These are phyloP conservation scores for Hylomyscus alleni DNA, from an alignment of 2,797 vertebrate genomes.

Conservation along the genomic window DNA sequence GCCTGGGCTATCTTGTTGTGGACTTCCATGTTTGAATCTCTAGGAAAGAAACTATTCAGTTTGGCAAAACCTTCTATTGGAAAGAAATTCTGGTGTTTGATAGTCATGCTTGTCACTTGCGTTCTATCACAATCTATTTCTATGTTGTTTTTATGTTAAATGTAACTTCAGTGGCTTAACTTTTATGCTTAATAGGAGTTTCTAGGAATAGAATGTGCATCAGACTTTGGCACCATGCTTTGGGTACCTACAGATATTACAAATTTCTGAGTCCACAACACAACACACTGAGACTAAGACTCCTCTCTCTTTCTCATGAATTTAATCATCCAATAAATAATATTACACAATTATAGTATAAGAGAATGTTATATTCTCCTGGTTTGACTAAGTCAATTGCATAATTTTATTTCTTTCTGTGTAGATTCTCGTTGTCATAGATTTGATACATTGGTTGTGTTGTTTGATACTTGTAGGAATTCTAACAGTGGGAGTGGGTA, in stretches of 20 bases:
- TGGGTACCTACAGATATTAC: neutral
- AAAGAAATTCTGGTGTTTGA: neutral
- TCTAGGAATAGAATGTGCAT: neutral
- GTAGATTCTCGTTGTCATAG: neutral
- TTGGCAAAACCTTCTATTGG: neutral
- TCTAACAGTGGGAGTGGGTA: neutral
- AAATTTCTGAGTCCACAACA: neutral
- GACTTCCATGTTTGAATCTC: neutral
- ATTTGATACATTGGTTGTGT: neutral
- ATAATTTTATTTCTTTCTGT: conserved; percentile 12
- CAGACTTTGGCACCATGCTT: neutral
- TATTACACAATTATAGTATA: neutral
- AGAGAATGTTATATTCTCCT: conserved; percentile 30
- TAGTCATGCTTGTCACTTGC: neutral
- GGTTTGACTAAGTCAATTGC: neutral
- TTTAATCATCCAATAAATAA: neutral
- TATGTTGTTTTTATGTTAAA: neutral
- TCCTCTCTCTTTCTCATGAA: conserved; percentile 27
- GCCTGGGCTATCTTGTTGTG: neutral
- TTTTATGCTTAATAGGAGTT: conserved; percentile 6
- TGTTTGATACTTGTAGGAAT: neutral
- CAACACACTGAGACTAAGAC: neutral
- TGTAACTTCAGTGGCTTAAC: neutral
- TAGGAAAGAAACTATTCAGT: neutral
- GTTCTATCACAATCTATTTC: neutral